phyloP scores from a whole-genome alignment of 2,797 vertebrate species.

The Sparus aurata region DNA sequence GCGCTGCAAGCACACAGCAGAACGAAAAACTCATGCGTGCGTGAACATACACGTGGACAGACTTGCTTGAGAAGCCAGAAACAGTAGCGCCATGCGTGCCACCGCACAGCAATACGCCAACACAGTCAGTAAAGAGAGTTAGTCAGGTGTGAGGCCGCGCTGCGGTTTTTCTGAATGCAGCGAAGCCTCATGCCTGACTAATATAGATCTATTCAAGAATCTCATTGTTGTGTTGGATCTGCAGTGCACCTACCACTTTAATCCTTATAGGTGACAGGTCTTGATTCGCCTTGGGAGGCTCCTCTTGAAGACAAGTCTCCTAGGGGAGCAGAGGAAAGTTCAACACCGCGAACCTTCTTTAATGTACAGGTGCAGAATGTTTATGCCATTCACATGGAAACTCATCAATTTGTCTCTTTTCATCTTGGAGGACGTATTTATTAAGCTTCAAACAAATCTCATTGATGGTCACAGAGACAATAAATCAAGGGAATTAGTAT shows the following conservation, averaged over 20 bases:
- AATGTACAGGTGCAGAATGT: constrained; percentile 1
- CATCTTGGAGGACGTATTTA: constrained; percentile 24
- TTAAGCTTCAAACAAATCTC: constrained; percentile 28
- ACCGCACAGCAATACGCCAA: constrained; percentile 42
- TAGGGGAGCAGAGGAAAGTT: constrained; percentile 59
- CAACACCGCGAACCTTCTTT: neutral
- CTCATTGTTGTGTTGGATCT: neutral
- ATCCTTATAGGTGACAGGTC: constrained; percentile 88
- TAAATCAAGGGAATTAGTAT: constrained; percentile 44
- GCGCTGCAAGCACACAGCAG: constrained; percentile 17
- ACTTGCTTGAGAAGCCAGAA: constrained; percentile 48
- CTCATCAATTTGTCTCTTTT: constrained; percentile 19
- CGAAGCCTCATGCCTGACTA: too few relatives aligned
- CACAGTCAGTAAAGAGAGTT: constrained; percentile 40
- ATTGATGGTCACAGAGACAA: neutral
- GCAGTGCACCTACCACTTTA: constrained; percentile 81
- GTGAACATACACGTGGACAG: constrained; percentile 23
- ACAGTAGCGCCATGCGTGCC: constrained; percentile 27
- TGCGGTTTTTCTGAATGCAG: neutral
- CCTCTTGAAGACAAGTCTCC: constrained; percentile 86
- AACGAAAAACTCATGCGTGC: constrained; percentile 14
- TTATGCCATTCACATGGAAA: constrained; percentile 15
- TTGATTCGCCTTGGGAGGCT: constrained; percentile 77
- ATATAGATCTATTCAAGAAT: constrained; percentile 10
- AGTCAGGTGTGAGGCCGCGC: constrained; percentile 31